Base-by-base conservation (phyloP, 2,888 invertebrate genomes). In the Thumatha senex region DNA sequence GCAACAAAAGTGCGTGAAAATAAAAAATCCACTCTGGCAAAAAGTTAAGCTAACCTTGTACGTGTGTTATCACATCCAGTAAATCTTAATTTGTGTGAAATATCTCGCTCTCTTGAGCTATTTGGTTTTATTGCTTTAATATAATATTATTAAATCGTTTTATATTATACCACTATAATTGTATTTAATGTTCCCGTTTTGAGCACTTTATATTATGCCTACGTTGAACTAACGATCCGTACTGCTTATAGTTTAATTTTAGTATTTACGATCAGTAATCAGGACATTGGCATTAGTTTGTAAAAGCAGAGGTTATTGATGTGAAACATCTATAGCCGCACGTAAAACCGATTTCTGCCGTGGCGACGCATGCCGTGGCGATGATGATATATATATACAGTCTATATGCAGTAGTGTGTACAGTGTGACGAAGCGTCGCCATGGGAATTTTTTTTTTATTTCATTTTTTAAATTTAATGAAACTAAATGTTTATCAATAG, bases 101-200 rank as follows among this genome's bases (percentile, higher is more conserved):
- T 54, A 51, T 61, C 59, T 65, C 63, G 63, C 66, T 69, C 67
- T 68, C 65, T 58, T 24, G 64, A 56, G 70, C 75, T 67, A 74
- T 81, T 76, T 63, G 64, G 66, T 74, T 80, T 78, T 76, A 80
- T 70, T 64, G 64, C 74, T 61, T 67, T 72, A 73, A 75, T 76
- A 76, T 76, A 72, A 76, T 67, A 69, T 72, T 76, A 74, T 72
- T 70, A 70, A 62, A 59, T 47, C 56, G 54, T 54, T 61, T 71
- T 65, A 66, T 63, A 49, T 48, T 24, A 24, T 24, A 58, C 52
- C 38, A 45, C 57, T 53, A 54, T 61, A 66, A 66, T 70, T 67
- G 59, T 63, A 57, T 69, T 67, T 69, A 64, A 65, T 72, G 56
- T 51, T 48, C 48, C 43, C 39, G 50, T 62, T 58, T 61, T 59